Evolutionary conservation across 37 sponge, comb jelly and placozoan genomes (phyloP).

Genomic region (Ephydatia muelleri): DNA sequence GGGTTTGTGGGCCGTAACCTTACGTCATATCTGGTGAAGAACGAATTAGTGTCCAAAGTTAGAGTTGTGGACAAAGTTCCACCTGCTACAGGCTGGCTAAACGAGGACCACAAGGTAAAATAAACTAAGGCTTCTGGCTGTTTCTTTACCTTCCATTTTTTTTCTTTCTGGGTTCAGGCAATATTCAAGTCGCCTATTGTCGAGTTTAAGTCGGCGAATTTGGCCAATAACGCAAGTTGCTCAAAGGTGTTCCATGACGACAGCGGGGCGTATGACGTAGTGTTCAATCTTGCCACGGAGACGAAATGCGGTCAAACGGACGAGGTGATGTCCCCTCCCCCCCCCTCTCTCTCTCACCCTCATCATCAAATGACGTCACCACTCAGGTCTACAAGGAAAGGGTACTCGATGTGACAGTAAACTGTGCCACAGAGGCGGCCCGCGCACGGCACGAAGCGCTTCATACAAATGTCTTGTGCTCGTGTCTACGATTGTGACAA

Average conservation of each 20-base stretch:
- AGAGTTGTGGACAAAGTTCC: constrained; percentile 92
- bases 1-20: constrained; percentile 91
- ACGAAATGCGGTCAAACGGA: constrained; percentile 88
- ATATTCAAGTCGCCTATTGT: constrained; percentile 51
- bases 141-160: neutral
- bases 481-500: constrained; percentile 86
- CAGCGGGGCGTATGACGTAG: constrained; percentile 71
- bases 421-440: constrained; percentile 79
- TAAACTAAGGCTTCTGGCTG: neutral
- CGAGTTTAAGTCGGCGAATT: constrained; percentile 87
- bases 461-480: constrained; percentile 90
- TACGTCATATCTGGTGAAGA: constrained; percentile 61
- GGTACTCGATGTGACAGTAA: constrained; percentile 72
- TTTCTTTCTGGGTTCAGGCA: constrained; percentile 21
- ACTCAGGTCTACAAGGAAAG: constrained; percentile 92
- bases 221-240: constrained; percentile 56
- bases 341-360: neutral
- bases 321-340: constrained; percentile 44
- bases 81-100: constrained; percentile 91
- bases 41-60: constrained; percentile 58
- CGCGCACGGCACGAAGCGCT: constrained; percentile 61
- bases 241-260: constrained; percentile 69
- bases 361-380: neutral
- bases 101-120: constrained; percentile 80
- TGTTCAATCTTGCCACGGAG: constrained; percentile 91